Evolutionary conservation across 1,140 invertebrate genomes (phyloP).

Genomic region (Maconellicoccus hirsutus): DNA sequence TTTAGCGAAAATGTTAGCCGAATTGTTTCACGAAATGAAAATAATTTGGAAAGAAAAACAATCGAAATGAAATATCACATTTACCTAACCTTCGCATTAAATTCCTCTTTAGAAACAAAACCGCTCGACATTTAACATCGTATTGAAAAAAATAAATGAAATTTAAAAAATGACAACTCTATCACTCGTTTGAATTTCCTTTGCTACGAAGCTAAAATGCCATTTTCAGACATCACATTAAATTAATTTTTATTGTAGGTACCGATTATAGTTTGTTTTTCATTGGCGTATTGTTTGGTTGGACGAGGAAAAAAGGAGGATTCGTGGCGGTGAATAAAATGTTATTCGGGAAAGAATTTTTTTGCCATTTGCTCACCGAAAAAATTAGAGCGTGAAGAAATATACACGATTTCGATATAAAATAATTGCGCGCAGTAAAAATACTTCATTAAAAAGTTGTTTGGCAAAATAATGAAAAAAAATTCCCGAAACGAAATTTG

Average conservation of each 20-base stretch:
- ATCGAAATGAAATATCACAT: too few species aligned
- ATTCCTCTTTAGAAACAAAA: background rate
- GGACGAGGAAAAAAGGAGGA: background rate
- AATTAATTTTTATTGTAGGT: slow-evolving; percentile 1
- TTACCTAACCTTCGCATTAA: too few species aligned
- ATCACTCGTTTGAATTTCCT: background rate
- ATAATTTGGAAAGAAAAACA: too few species aligned
- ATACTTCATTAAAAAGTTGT: slow-evolving; percentile 10
- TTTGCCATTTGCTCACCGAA: background rate
- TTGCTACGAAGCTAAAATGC: background rate
- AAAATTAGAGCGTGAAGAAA: background rate
- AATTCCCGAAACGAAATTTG: background rate
- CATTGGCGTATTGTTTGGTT: background rate
- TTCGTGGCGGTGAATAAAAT: background rate
- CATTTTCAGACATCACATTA: background rate
- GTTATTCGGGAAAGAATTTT: background rate
- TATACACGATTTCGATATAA: background rate
- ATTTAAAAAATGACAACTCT: background rate
- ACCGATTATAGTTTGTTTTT: background rate
- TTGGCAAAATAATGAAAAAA: background rate
- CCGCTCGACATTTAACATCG: background rate
- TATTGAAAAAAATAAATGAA: background rate
- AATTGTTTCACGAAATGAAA: too few species aligned
- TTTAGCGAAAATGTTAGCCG: too few species aligned
- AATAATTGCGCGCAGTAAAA: background rate